A percentile compares a stretch with the other conserved stretches of the same genome.
phyloP scores from a whole-genome alignment of 2,888 invertebrate species.

The Plebejus argus region DNA sequence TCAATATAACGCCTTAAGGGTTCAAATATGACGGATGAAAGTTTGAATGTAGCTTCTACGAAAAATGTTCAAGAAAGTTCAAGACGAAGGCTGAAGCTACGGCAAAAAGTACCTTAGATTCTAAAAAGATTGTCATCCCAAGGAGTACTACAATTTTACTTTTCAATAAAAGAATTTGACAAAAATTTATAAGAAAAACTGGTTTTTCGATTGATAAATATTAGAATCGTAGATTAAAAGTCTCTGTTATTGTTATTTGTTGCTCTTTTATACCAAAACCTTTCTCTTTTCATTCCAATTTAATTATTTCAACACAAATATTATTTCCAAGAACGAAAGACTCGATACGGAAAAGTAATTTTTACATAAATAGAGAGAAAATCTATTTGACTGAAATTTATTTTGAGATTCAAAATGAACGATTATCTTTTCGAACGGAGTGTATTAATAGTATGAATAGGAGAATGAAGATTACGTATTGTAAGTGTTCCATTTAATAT shows the following conservation, averaged over 20 bases:
- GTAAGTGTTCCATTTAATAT: neutral
- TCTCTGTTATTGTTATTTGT: neutral
- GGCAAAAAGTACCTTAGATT: no score
- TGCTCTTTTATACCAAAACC: neutral
- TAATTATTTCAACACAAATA: neutral
- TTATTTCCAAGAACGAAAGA: neutral
- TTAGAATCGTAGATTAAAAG: neutral
- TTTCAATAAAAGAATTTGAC: no score
- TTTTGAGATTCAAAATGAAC: neutral
- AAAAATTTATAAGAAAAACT: no score
- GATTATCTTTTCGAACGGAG: neutral
- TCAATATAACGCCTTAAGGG: no score
- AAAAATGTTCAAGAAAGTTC: no score
- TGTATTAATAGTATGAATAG: slow-evolving; percentile 6
- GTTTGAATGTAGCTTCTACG: no score
- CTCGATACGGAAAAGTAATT: neutral
- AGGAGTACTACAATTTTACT: no score
- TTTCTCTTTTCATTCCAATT: neutral
- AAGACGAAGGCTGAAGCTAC: no score
- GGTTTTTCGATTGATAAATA: no score
- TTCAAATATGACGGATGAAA: no score
- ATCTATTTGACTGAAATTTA: neutral
- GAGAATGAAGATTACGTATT: neutral
- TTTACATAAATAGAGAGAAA: neutral
- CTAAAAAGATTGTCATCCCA: no score